phyloP scores from a whole-genome alignment of 2,113 vertebrate species.

The human (Homo sapiens) region GRCh38 chr1:75617501-75618000 shows the following conservation, averaged over 20 bases:
- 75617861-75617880: background rate
- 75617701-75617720: background rate
- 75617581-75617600: background rate
- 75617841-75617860: slow-evolving; percentile 11
- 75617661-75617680: background rate
- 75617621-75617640: background rate
- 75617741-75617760: background rate
- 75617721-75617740: background rate
- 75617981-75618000: background rate
- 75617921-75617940: background rate
- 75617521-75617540: background rate
- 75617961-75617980: background rate
- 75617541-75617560: background rate
- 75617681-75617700: slow-evolving; percentile 8
- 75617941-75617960: background rate
- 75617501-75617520: background rate
- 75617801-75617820: background rate
- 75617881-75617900: slow-evolving; percentile 8
- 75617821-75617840: background rate
- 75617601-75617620: background rate
- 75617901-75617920: background rate
- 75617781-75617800: background rate
- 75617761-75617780: slow-evolving; percentile 3
- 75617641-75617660: background rate
- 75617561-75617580: background rate